A percentile compares a stretch with the other conserved stretches of the same genome.
Evolutionary conservation across 2,797 vertebrate genomes (phyloP).

Genomic region (Neopelma chrysocephalum): DNA sequence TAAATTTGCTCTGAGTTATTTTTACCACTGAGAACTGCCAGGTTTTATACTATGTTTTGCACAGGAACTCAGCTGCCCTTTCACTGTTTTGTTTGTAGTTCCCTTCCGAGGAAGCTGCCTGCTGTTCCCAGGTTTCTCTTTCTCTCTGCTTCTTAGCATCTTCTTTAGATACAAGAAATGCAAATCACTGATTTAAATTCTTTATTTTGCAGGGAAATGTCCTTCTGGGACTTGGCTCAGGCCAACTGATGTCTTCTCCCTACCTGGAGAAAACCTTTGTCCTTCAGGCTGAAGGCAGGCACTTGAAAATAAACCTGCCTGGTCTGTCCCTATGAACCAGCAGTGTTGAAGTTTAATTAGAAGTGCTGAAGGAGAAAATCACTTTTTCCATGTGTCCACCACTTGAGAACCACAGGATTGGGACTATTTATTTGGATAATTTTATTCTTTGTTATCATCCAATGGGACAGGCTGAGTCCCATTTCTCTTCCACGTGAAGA

Average conservation of each 20-base stretch:
- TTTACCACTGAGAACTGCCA: conserved; percentile 21
- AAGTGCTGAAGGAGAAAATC: neutral
- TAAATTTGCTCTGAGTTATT: conserved; percentile 24
- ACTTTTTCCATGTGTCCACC: neutral
- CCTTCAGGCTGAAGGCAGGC: neutral
- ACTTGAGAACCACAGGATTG: neutral
- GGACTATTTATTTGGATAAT: neutral
- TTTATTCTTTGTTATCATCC: neutral
- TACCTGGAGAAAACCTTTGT: neutral
- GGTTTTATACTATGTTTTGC: neutral
- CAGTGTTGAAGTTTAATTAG: neutral
- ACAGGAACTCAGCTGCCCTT: neutral
- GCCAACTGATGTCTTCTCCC: neutral
- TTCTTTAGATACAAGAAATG: neutral
- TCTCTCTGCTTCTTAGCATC: neutral
- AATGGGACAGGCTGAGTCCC: neutral
- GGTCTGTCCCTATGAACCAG: neutral
- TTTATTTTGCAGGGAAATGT: conserved; percentile 7
- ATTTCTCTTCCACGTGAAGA: neutral
- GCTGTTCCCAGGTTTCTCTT: conserved; percentile 19
- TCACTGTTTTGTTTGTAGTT: neutral
- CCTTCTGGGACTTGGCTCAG: neutral
- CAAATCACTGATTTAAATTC: neutral
- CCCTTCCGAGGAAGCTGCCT: conserved; percentile 1
- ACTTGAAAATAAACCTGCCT: neutral